Base-by-base conservation (phyloP, 1,140 invertebrate genomes). In the Probaryconus sp. region DNA sequence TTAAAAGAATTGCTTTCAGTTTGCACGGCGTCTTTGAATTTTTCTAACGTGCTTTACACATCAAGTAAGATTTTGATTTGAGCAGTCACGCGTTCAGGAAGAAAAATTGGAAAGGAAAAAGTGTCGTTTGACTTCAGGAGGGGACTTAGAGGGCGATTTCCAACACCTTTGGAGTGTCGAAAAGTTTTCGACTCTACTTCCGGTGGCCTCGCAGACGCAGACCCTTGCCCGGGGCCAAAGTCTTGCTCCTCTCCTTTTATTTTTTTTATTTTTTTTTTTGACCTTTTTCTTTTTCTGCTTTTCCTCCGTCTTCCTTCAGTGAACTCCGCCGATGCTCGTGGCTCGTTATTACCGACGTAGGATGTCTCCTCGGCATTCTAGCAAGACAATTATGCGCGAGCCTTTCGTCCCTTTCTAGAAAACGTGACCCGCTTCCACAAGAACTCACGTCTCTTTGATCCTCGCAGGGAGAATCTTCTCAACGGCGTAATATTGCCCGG, bases 301-400 rank as follows among this genome's bases (percentile, higher is more conserved):
- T 14, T 38, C 11, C 37, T 55, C 3, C 13, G 11, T 50, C 16
- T 13, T 38, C 31, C 21, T 30, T 18, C 3, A 20, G 31, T 24
- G 13, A 16, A 31, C 7, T 55, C 45, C 33, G 13, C 43, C 47
- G 14, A 31, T 16, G n/a, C 30, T 58, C 10, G 55, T 43, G 48
- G 63, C 63, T 74, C 58, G 64, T 56, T 74, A 79, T 74, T 77
- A 55, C 69, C 70, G 48, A 65, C 60, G 60, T 47, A 68, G 67
- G 45, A 63, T 61, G 70, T 74, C 58, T 77, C 53, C 43, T 76
- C 61, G 58, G 69, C 61, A 70, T 73, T 61, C 45, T 51, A 50
- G 48, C 55, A 53, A 72, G 67, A 77, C 65, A 79, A 79, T 79
- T 79, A 79, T 78, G 72, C 65, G 67, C 50, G 69, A 31, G 26